Conservation (phyloP, 2,797 vertebrate species). For the Takifugu rubripes region DNA sequence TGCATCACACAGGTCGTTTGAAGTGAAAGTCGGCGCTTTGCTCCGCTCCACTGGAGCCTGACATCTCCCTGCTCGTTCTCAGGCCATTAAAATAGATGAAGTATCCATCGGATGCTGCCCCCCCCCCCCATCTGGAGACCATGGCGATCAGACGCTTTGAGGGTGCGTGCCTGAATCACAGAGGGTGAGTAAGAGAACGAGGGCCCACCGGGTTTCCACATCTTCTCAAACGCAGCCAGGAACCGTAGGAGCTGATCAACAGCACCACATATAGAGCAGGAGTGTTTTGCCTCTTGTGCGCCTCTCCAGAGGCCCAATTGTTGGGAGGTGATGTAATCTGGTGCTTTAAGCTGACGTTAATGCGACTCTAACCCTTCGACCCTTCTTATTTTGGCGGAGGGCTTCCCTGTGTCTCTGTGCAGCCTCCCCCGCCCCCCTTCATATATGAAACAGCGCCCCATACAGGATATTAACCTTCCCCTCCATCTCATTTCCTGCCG, state of each 20-base stretch:
- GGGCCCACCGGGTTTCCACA: constrained; percentile 40
- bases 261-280: constrained; percentile 54
- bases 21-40: constrained; percentile 59
- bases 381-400: constrained; percentile 53
- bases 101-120: constrained; percentile 49
- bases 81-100: constrained; percentile 69
- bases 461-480: constrained; percentile 74
- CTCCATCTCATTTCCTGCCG: constrained; percentile 70
- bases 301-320: constrained; percentile 65
- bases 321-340: constrained; percentile 68
- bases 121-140: constrained; percentile 20
- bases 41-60: constrained; percentile 65
- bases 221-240: constrained; percentile 50
- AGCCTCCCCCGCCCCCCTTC: constrained; percentile 19
- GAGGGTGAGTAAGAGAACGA: constrained; percentile 28
- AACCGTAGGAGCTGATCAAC: constrained; percentile 55
- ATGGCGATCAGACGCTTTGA: constrained; percentile 38
- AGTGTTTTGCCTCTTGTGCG: constrained; percentile 46
- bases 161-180: constrained; percentile 29
- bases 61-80: constrained; percentile 65
- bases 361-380: constrained; percentile 52
- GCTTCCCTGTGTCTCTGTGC: constrained; percentile 41
- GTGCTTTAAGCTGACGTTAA: constrained; percentile 66
- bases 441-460: constrained; percentile 15
- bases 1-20: constrained; percentile 44